These are phyloP conservation scores for Melitaea athalia DNA, from an alignment of 2,888 invertebrate species.

Conservation along the genomic window DNA sequence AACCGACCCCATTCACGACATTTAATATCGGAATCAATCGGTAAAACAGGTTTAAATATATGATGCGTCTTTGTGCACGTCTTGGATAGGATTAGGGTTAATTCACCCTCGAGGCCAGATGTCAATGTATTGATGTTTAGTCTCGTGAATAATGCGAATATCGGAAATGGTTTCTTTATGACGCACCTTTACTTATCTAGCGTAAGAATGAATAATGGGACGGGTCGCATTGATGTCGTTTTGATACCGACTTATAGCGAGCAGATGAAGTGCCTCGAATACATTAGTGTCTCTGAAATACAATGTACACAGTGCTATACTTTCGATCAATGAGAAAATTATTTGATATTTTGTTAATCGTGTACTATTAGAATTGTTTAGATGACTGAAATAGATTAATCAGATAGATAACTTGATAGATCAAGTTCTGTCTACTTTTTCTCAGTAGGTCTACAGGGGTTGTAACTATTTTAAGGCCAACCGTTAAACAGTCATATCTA, in stretches of 20 bases:
- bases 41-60: constrained; percentile 78
- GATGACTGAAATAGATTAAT: too few relatives aligned
- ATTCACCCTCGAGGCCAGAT: constrained; percentile 63
- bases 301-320: too few relatives aligned
- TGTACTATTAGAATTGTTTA: too few relatives aligned
- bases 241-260: constrained; percentile 13
- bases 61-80: constrained; percentile 61
- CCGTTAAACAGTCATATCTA: background rate
- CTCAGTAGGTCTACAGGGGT: too few relatives aligned
- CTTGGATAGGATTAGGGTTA: constrained; percentile 75
- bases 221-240: constrained; percentile 17
- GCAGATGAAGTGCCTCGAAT: constrained; percentile 16
- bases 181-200: constrained; percentile 45
- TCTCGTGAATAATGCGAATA: constrained; percentile 58
- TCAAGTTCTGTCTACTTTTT: too few relatives aligned
- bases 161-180: constrained; percentile 74
- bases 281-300: background rate
- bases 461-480: background rate
- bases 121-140: constrained; percentile 73
- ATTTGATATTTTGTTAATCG: too few relatives aligned
- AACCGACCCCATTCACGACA: constrained; percentile 66
- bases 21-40: constrained; percentile 78
- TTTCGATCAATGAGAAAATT: too few relatives aligned
- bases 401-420: too few relatives aligned
- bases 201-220: constrained; percentile 29